phyloP scores from a whole-genome alignment of 2,888 invertebrate species.

The Pterostichus niger region DNA sequence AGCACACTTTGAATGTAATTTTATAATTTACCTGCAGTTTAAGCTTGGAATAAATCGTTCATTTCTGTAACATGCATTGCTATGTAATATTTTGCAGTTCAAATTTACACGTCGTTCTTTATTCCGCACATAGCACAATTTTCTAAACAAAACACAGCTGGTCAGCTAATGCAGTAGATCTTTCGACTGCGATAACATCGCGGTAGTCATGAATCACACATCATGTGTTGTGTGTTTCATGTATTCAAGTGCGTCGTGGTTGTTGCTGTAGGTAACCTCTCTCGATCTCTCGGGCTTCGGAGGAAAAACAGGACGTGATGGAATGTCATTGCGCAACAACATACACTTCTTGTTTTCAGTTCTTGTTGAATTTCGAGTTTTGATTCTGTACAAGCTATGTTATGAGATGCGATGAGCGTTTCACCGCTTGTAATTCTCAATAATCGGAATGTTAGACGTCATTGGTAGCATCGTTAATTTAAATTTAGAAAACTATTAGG shows the following conservation, averaged over 20 bases:
- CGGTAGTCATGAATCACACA: conserved; percentile 36
- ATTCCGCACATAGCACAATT: neutral
- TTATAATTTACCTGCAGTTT: too few relatives aligned
- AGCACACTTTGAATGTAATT: too few relatives aligned
- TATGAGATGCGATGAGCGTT: neutral
- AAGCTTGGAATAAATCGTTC: too few relatives aligned
- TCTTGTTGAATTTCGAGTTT: conserved; percentile 21
- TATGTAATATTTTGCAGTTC: too few relatives aligned
- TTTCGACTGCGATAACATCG: neutral
- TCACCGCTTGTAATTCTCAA: neutral
- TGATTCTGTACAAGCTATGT: conserved; percentile 12
- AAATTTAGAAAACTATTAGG: too few relatives aligned
- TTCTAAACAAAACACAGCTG: conserved; percentile 7
- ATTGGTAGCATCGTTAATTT: too few relatives aligned
- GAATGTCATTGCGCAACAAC: conserved; percentile 55
- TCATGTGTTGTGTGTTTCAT: conserved; percentile 18
- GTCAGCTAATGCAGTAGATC: neutral
- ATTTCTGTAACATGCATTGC: too few relatives aligned
- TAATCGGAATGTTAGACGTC: neutral
- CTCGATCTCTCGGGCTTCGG: conserved; percentile 30
- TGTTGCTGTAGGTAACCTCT: conserved; percentile 18
- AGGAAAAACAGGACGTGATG: conserved; percentile 56
- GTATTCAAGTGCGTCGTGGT: neutral
- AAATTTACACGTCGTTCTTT: neutral
- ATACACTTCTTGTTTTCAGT: conserved; percentile 16